A percentile compares a stretch with the other conserved stretches of the same genome.
phyloP scores from a whole-genome alignment of 2,797 vertebrate genomes.

The Ciconia nigra region DNA sequence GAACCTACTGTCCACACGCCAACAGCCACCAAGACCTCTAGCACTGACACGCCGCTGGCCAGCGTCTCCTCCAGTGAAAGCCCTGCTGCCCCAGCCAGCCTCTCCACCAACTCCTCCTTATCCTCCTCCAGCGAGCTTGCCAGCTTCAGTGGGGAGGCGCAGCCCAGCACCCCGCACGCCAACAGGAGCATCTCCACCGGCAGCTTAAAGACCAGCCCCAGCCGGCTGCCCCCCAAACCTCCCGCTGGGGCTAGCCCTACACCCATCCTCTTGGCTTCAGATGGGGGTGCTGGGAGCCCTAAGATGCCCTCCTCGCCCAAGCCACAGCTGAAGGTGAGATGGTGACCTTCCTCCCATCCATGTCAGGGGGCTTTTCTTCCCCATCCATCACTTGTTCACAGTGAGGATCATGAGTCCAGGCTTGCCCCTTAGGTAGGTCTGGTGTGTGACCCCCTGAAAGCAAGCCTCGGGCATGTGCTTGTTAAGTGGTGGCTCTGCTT shows the following conservation, averaged over 20 bases:
- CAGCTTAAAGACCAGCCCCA: conserved; percentile 28
- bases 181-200: conserved; percentile 52
- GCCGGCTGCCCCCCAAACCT: conserved; percentile 55
- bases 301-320: conserved; percentile 50
- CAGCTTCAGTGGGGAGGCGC: conserved; percentile 50
- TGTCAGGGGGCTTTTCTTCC: not conserved
- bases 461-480: not conserved
- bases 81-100: conserved; percentile 79
- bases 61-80: conserved; percentile 68
- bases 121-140: conserved; percentile 68
- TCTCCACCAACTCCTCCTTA: conserved; percentile 79
- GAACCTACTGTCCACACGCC: conserved; percentile 88
- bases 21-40: conserved; percentile 34
- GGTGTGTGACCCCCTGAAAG: not conserved
- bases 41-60: conserved; percentile 15
- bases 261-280: conserved; percentile 47
- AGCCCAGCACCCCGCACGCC: conserved; percentile 55
- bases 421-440: not conserved
- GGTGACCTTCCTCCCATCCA: not conserved
- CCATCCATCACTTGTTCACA: fast-evolving
- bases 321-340: conserved; percentile 73
- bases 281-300: not conserved
- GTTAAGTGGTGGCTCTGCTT: not conserved
- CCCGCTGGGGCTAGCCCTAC: conserved; percentile 53
- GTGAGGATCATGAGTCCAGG: not conserved